Conservation (phyloP, 1,140 invertebrate species). For the Aphelenchoides avenae region DNA sequence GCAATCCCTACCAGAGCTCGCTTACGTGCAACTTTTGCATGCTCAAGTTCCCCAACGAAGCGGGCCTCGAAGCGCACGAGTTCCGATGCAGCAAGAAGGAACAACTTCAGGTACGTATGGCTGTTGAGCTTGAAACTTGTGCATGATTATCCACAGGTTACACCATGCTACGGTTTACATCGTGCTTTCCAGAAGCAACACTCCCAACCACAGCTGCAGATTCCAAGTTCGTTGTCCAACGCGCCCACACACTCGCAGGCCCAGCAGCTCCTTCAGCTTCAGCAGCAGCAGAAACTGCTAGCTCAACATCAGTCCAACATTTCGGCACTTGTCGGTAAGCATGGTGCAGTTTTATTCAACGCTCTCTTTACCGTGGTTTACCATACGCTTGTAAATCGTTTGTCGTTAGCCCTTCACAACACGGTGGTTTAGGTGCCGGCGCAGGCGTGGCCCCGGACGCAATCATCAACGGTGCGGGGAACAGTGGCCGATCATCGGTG, state of each 20-base stretch:
- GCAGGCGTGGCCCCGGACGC: constrained; percentile 39
- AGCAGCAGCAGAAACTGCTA: constrained; percentile 18
- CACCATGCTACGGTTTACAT: constrained; percentile 13
- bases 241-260: constrained; percentile 25
- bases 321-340: constrained; percentile 40
- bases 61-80: constrained; percentile 44
- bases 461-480: constrained; percentile 31
- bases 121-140: background rate
- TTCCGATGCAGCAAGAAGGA: constrained; percentile 44
- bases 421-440: background rate
- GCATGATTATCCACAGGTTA: constrained; percentile 5
- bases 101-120: constrained; percentile 15
- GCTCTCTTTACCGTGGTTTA: background rate
- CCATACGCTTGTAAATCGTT: background rate
- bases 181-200: constrained; percentile 41
- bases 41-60: constrained; percentile 49
- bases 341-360: constrained; percentile 12
- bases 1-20: constrained; percentile 2
- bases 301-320: constrained; percentile 43
- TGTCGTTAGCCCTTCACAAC: background rate
- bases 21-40: constrained; percentile 41
- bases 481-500: constrained; percentile 32
- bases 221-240: constrained; percentile 10
- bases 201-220: constrained; percentile 38
- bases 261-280: constrained; percentile 27